Evolutionary conservation across 1,140 invertebrate species (phyloP).

Genomic region (Mactra quadrangularis): DNA sequence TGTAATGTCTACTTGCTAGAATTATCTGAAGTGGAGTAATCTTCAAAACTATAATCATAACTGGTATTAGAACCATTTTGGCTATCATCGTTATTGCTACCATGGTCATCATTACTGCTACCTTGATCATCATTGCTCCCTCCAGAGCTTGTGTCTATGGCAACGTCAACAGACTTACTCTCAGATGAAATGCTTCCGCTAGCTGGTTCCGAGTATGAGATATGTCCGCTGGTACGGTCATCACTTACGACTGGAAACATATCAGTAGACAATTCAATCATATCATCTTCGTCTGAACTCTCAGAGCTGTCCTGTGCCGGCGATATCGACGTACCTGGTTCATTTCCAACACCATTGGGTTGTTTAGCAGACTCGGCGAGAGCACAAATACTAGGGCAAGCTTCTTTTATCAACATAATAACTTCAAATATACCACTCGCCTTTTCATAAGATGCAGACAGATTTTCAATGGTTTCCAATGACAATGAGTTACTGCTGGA

Average conservation of each 20-base stretch:
- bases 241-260: background rate
- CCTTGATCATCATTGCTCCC: background rate
- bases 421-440: slow-evolving; percentile 37
- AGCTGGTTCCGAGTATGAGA: background rate
- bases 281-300: slow-evolving; percentile 27
- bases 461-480: slow-evolving; percentile 19
- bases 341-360: background rate
- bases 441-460: slow-evolving; percentile 49
- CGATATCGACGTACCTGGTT: no score
- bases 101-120: background rate
- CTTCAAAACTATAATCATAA: slow-evolving; percentile 13
- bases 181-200: background rate
- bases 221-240: background rate
- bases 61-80: background rate
- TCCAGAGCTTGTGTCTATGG: background rate
- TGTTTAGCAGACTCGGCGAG: slow-evolving; percentile 1
- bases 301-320: slow-evolving; percentile 9
- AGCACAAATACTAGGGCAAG: slow-evolving; percentile 32
- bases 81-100: background rate
- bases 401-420: slow-evolving; percentile 26
- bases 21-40: background rate
- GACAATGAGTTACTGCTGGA: slow-evolving; percentile 10
- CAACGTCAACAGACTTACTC: background rate
- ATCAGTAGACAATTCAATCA: background rate
- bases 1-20: background rate